Percentiles rank a stretch among this genome's conserved stretches.
Conservation (phyloP, 2,888 invertebrate species). For the Quadriops clusia region DNA sequence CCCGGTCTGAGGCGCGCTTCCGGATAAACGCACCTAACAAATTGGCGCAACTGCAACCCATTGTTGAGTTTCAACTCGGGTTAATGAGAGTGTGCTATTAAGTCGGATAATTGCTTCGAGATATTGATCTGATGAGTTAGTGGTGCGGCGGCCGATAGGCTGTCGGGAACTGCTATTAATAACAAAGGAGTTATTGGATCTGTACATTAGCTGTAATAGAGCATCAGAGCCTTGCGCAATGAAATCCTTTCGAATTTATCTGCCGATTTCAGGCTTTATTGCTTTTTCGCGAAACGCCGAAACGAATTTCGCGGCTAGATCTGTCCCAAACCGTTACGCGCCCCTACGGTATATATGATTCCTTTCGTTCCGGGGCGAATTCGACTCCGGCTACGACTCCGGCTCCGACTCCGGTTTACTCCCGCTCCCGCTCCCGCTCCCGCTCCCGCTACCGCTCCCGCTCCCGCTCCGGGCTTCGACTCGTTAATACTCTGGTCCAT, state of each 20-base stretch:
- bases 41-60: constrained; percentile 18
- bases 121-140: constrained; percentile 32
- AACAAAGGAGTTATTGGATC: constrained; percentile 33
- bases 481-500: no score
- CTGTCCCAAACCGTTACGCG: constrained; percentile 15
- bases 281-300: constrained; percentile 25
- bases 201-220: constrained; percentile 34
- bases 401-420: no score
- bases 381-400: no score
- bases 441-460: no score
- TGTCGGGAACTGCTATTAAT: constrained; percentile 32
- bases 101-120: constrained; percentile 31
- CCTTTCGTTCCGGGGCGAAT: no score
- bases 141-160: constrained; percentile 29
- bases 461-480: no score
- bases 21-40: constrained; percentile 16
- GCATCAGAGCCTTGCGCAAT: constrained; percentile 30
- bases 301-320: no score
- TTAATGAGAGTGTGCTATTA: constrained; percentile 32
- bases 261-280: constrained; percentile 33
- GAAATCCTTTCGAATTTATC: constrained; percentile 34
- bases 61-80: constrained; percentile 27
- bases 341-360: constrained; percentile 17
- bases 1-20: no score
- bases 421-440: no score